Conservation (phyloP, 2,113 vertebrate species). For the Etheostoma cragini region DNA sequence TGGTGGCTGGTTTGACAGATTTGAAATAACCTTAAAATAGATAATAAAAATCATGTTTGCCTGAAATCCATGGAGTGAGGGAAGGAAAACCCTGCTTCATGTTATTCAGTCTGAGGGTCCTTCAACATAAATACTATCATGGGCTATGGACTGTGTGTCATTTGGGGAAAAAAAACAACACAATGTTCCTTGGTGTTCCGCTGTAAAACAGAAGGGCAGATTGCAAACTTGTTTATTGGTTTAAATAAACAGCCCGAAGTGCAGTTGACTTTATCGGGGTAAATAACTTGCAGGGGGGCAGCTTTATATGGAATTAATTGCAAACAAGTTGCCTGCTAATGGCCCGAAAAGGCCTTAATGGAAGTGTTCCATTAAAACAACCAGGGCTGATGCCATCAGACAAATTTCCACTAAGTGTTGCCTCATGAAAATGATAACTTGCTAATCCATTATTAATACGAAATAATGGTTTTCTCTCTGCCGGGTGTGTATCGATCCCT, state of each 20-base stretch:
- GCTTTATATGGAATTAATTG: conserved; percentile 83
- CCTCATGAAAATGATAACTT: conserved; percentile 82
- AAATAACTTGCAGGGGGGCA: conserved; percentile 78
- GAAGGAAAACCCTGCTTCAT: background rate
- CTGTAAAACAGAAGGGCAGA: conserved; percentile 58
- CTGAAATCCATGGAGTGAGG: background rate
- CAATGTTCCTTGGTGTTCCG: conserved; percentile 32
- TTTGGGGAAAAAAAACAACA: conserved; percentile 4
- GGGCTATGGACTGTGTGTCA: background rate
- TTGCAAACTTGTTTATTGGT: conserved; percentile 73
- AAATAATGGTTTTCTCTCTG: conserved; percentile 81
- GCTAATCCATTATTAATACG: conserved; percentile 86
- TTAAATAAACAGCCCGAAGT: conserved; percentile 78
- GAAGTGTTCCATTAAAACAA: conserved; percentile 82
- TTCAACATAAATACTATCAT: background rate
- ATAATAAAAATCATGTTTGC: background rate
- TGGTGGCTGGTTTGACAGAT: conserved; percentile 22
- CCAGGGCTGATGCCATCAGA: conserved; percentile 79
- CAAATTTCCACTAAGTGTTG: conserved; percentile 81
- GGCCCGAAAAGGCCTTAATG: conserved; percentile 81
- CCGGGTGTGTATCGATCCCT: conserved; percentile 77
- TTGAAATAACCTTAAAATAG: background rate
- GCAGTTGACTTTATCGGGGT: conserved; percentile 74
- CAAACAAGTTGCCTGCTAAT: conserved; percentile 81
- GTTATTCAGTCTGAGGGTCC: background rate